These are phyloP conservation scores for Ceratoteleas bidentatus DNA, from an alignment of 1,140 invertebrate genomes.

Conservation along the genomic window DNA sequence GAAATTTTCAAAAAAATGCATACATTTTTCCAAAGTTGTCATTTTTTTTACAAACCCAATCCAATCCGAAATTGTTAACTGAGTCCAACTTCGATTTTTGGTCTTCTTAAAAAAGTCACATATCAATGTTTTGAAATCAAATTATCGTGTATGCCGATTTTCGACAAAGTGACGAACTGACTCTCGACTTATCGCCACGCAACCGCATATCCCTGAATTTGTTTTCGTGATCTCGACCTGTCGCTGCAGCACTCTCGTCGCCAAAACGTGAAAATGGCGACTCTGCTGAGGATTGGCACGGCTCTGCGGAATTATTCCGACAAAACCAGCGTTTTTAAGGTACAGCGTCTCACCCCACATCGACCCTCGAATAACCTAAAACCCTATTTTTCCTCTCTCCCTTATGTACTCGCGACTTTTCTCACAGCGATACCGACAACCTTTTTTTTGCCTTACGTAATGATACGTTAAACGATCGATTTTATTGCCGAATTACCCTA, in stretches of 20 bases:
- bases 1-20: too few relatives aligned
- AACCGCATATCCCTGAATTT: too few relatives aligned
- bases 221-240: too few relatives aligned
- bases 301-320: constrained; percentile 75
- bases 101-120: too few relatives aligned
- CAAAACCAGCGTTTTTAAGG: constrained; percentile 76
- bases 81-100: too few relatives aligned
- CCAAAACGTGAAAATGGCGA: constrained; percentile 77
- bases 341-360: constrained; percentile 33
- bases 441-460: constrained; percentile 62
- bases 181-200: too few relatives aligned
- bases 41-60: too few relatives aligned
- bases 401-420: neutral
- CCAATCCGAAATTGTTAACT: too few relatives aligned
- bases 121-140: too few relatives aligned
- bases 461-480: constrained; percentile 20
- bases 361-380: neutral
- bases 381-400: neutral
- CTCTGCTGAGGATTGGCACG: constrained; percentile 76
- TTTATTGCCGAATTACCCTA: neutral
- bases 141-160: too few relatives aligned
- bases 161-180: too few relatives aligned
- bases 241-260: neutral
- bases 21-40: too few relatives aligned
- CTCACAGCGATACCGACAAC: neutral